Evolutionary conservation across 2,797 vertebrate genomes (phyloP), one percentile per base, ranked within the genome.

Genomic region (Melopsittacus undulatus): DNA sequence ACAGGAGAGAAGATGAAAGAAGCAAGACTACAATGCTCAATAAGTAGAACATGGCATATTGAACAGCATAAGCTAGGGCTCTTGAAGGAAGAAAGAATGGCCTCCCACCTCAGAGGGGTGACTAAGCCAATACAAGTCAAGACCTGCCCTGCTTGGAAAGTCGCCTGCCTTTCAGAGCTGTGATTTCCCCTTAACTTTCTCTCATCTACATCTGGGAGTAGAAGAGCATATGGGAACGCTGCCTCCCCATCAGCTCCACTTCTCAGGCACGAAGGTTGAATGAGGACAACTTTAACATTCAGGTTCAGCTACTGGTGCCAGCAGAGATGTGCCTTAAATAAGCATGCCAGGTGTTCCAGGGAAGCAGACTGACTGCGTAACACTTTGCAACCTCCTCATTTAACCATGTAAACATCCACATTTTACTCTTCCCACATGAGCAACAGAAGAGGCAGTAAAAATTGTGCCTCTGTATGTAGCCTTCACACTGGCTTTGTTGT

Each of bases 131-230:
- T 9, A 56, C 1, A 4, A 62, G 32, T 20, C 40, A 83, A 63
- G 30, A 49, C 2, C 27, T 46, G 20, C 36, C 5, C 4, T 46
- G 46, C 34, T n/a, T 76, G 54, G 6, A 27, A 87, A 69, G 45
- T 22, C 23, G 49, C 24, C 59, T 69, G 42, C 16, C 52, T 48
- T 7, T 27, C 27, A 59, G 2, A 76, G 54, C 9, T 69, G 38
- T 38, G 22, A 9, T n/a, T 79, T 89, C 34, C 66, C 69, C 42
- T 83, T 52, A 61, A 30, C 40, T 51, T 67, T n/a, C 21, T 73
- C 67, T 45, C 45, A 64, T 8, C 5, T 46, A 18, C 13, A 7
- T 23, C 26, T 51, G 2, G 0, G 29, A 57, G 9, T 0, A 63
- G 22, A 70, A 22, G 17, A 90, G 11, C 51, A 83, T 56, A 67